These are phyloP conservation scores for Mnemiopsis leidyi DNA, from an alignment of 37 sponge, comb jelly and placozoan species.

Conservation along the genomic window DNA sequence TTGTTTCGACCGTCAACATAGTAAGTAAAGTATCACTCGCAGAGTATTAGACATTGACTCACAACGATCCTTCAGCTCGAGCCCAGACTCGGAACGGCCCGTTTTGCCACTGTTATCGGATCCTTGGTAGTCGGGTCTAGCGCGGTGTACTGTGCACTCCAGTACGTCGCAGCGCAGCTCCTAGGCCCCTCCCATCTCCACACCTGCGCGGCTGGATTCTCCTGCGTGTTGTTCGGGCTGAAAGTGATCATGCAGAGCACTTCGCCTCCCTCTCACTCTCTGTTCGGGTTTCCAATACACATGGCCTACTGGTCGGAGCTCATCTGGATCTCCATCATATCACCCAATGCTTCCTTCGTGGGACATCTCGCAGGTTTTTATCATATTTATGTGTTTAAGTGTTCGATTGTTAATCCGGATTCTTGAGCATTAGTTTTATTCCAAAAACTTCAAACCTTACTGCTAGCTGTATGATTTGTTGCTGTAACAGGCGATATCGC, in stretches of 20 bases:
- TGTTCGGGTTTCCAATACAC: constrained; percentile 74
- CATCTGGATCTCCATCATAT: constrained; percentile 80
- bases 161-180: constrained; percentile 68
- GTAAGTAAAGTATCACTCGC: too few species aligned
- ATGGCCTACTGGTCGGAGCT: constrained; percentile 92
- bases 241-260: constrained; percentile 79
- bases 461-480: too few species aligned
- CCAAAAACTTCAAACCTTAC: too few species aligned
- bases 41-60: too few species aligned
- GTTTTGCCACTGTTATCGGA: constrained; percentile 76
- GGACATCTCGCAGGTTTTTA: constrained; percentile 96
- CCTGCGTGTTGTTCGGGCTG: constrained; percentile 94
- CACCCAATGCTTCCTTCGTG: constrained; percentile 91
- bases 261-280: constrained; percentile 30
- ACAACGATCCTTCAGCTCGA: constrained; percentile 76
- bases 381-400: too few species aligned
- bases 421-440: too few species aligned
- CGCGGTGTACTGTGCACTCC: constrained; percentile 74
- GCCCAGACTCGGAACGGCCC: constrained; percentile 74
- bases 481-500: too few species aligned
- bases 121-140: constrained; percentile 74
- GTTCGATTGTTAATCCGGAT: too few species aligned
- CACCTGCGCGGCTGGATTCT: constrained; percentile 95
- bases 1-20: too few species aligned
- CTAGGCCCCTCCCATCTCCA: constrained; percentile 68